phyloP scores from a whole-genome alignment of 2,113 vertebrate species.

The Cyanoramphus novaezelandiae region DNA sequence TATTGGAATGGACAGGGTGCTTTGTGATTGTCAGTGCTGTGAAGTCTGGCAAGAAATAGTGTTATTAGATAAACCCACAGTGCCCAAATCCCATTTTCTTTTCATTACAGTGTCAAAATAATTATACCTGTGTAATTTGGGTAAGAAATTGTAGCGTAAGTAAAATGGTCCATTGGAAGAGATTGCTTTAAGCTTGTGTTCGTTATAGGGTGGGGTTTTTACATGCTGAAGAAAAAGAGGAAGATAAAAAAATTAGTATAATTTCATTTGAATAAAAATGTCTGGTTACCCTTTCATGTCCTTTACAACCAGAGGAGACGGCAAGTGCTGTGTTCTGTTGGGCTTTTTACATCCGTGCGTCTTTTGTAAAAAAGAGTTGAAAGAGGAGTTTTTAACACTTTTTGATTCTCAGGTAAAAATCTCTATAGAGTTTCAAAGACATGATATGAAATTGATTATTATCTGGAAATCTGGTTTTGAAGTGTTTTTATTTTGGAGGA shows the following conservation, averaged over 20 bases:
- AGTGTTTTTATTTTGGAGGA: conserved; percentile 40
- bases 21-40: conserved; percentile 86
- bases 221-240: conserved; percentile 19
- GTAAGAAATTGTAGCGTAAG: conserved; percentile 83
- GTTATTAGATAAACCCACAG: conserved; percentile 88
- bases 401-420: conserved; percentile 30
- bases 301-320: conserved; percentile 40
- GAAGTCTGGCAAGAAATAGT: conserved; percentile 87
- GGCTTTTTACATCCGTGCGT: conserved; percentile 1
- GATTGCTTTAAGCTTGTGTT: conserved; percentile 76
- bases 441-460: conserved; percentile 9
- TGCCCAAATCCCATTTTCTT: conserved; percentile 90
- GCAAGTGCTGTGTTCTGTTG: conserved; percentile 44
- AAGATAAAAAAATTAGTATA: conserved; percentile 35
- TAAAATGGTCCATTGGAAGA: conserved; percentile 81
- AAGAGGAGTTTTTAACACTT: conserved; percentile 56
- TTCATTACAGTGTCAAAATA: conserved; percentile 90
- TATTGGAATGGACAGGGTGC: conserved; percentile 86
- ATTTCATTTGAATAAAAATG: conserved; percentile 74
- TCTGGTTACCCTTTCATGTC: conserved; percentile 62
- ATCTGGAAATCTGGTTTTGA: neutral
- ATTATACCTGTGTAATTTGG: conserved; percentile 89
- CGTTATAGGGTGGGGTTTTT: conserved; percentile 74
- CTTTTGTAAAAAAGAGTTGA: conserved; percentile 46
- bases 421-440: conserved; percentile 51